A percentile compares a stretch with the other conserved stretches of the same genome.
Conservation (phyloP, 2,113 vertebrate genomes). For the Pseudorectes ferrugineus region DNA sequence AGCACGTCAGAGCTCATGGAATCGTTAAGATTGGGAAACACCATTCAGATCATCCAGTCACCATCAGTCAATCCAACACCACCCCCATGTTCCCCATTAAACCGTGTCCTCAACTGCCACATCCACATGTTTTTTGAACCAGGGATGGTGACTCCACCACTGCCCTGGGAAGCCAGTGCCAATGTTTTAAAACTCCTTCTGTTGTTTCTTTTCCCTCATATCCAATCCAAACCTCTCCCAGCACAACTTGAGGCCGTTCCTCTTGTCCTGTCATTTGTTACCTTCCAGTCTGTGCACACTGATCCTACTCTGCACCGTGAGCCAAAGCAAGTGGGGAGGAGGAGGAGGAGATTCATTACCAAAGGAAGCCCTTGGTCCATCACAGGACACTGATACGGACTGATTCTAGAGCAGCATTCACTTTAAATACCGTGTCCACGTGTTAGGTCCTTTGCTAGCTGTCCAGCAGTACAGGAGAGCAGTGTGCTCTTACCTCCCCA, state of each 20-base stretch:
- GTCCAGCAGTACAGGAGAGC: neutral
- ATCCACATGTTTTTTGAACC: neutral
- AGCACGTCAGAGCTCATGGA: neutral
- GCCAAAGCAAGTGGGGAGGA: neutral
- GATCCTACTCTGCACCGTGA: neutral
- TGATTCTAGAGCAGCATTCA: neutral
- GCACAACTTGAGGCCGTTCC: neutral
- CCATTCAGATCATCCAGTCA: neutral
- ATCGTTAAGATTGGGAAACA: neutral
- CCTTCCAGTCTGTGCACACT: neutral
- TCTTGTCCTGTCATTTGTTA: neutral
- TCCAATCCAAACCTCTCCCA: neutral
- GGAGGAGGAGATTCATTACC: neutral
- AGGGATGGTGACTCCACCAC: neutral
- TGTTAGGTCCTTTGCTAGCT: rapidly evolving
- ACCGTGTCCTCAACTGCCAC: neutral
- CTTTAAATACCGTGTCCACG: neutral
- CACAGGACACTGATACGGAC: neutral
- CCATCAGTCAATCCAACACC: neutral
- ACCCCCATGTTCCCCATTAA: neutral
- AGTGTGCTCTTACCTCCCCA: neutral
- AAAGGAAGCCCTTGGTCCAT: neutral
- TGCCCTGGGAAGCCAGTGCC: neutral
- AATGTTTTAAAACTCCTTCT: neutral
- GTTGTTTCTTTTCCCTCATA: neutral